Conservation (phyloP, 1,140 invertebrate species). For the Microvelia longipes region DNA sequence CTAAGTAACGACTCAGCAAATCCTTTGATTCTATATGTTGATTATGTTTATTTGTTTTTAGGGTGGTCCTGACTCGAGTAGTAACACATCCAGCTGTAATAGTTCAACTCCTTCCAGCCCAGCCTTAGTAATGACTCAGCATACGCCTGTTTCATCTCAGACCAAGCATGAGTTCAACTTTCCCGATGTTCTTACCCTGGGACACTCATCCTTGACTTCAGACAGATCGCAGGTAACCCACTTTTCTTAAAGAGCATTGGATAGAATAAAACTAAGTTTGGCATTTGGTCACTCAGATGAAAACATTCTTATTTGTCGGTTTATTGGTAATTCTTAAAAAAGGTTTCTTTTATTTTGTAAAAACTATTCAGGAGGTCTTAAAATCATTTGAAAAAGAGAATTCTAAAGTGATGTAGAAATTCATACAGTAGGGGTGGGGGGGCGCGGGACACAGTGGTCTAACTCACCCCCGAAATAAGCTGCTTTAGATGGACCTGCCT, state of each 20-base stretch:
- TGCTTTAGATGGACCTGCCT: too few relatives aligned
- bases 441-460: too few relatives aligned
- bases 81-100: constrained; percentile 88
- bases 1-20: too few relatives aligned
- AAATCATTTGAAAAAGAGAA: too few relatives aligned
- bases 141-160: constrained; percentile 36
- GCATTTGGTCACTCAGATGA: too few relatives aligned
- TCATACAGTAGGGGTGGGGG: too few relatives aligned
- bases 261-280: background rate
- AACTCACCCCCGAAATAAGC: too few relatives aligned
- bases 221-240: constrained; percentile 18
- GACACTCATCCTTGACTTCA: constrained; percentile 35
- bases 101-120: constrained; percentile 91
- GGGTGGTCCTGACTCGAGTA: constrained; percentile 64
- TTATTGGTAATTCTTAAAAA: background rate
- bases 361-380: too few relatives aligned
- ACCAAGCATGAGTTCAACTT: constrained; percentile 63
- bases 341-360: too few relatives aligned
- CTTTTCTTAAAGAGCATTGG: too few relatives aligned
- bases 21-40: background rate
- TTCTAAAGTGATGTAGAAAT: too few relatives aligned
- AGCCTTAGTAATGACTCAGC: constrained; percentile 45
- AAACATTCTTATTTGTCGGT: too few relatives aligned
- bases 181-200: constrained; percentile 38
- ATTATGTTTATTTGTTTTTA: constrained; percentile 25